phyloP scores from a whole-genome alignment of 2,113 vertebrate genomes.

The Rhizomys pruinosus region DNA sequence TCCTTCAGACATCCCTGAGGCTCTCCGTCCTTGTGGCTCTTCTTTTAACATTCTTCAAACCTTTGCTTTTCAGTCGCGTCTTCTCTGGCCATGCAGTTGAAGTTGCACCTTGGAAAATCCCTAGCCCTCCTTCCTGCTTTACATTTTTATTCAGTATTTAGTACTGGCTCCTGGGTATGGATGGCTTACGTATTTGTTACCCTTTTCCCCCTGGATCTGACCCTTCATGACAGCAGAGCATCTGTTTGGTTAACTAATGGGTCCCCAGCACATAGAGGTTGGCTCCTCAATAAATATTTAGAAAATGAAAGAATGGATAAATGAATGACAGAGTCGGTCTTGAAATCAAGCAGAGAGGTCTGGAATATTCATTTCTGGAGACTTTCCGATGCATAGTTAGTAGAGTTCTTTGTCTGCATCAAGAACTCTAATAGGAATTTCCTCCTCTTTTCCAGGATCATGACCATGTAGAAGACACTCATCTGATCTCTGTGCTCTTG shows the following conservation, averaged over 20 bases:
- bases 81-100: not conserved
- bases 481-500: not conserved
- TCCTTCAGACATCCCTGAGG: not conserved
- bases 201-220: not conserved
- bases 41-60: not conserved
- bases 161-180: not conserved
- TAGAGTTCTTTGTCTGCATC: not conserved
- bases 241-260: not conserved
- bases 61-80: not conserved
- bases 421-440: not conserved
- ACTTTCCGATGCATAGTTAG: not conserved
- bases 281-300: not conserved
- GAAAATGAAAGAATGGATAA: not conserved
- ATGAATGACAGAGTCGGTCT: not conserved
- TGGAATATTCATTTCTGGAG: not conserved
- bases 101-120: not conserved
- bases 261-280: not conserved
- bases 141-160: not conserved
- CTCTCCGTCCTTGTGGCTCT: not conserved
- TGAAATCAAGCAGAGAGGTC: not conserved
- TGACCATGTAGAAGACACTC: conserved; percentile 1
- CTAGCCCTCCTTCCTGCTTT: not conserved
- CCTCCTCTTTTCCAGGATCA: not conserved
- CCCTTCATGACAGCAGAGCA: not conserved
- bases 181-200: not conserved